phyloP scores from a whole-genome alignment of 2,888 invertebrate genomes.

The Cancer borealis region DNA sequence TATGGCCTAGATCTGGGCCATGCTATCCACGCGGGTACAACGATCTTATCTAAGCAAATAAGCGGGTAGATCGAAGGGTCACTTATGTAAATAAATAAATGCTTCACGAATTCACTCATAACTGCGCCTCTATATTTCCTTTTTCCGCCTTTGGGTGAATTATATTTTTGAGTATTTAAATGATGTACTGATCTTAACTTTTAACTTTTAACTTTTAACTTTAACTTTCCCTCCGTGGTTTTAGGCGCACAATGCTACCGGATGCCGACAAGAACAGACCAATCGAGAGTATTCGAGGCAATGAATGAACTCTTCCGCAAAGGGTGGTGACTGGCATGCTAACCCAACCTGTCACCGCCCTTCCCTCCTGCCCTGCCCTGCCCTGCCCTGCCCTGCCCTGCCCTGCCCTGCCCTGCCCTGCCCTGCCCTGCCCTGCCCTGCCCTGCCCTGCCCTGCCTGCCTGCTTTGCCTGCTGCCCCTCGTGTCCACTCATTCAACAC shows the following conservation, averaged over 20 bases:
- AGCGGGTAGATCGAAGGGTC: not conserved
- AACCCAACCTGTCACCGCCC: not conserved
- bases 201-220: no score
- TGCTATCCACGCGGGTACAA: not conserved
- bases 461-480: not conserved
- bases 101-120: not conserved
- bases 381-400: not conserved
- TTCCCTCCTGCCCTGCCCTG: not conserved
- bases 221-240: not conserved
- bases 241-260: not conserved
- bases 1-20: constrained; percentile 26
- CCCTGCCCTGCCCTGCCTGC: not conserved
- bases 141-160: not conserved
- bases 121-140: not conserved
- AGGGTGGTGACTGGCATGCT: not conserved
- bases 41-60: not conserved
- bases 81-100: no score
- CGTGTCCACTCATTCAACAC: not conserved
- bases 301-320: constrained; percentile 34
- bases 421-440: not conserved
- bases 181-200: not conserved
- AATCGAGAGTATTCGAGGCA: not conserved
- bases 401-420: not conserved
- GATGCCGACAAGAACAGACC: constrained; percentile 34
- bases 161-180: not conserved